Evolutionary conservation across 2,797 vertebrate genomes (phyloP).

Genomic region (Rhodeus uyekii): DNA sequence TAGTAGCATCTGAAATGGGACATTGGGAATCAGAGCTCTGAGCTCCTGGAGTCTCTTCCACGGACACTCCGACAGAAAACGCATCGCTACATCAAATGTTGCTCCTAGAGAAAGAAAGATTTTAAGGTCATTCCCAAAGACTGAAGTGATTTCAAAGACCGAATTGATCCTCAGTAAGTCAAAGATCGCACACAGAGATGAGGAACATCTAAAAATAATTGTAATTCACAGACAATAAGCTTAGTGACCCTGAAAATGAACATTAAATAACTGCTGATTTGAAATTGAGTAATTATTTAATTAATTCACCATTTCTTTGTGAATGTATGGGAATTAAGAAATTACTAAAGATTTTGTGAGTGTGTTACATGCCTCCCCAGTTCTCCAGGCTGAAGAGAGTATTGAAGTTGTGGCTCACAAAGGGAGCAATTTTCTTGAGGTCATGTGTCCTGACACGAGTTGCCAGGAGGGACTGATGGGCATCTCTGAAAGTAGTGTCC

Average conservation of each 20-base stretch:
- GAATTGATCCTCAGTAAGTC: slow-evolving; percentile 7
- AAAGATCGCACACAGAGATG: background rate
- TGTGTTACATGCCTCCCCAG: slow-evolving; percentile 86
- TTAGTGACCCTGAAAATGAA: background rate
- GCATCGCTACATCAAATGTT: slow-evolving; percentile 94
- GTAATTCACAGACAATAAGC: background rate
- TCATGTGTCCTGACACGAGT: slow-evolving; percentile 92
- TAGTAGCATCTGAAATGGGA: slow-evolving; percentile 96
- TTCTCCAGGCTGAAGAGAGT: slow-evolving; percentile 92
- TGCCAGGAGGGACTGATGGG: slow-evolving; percentile 92
- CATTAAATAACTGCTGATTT: background rate
- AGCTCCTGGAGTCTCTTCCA: slow-evolving; percentile 93
- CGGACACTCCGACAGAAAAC: slow-evolving; percentile 93
- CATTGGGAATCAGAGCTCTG: slow-evolving; percentile 88
- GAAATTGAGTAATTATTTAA: background rate
- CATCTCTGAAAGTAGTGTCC: slow-evolving; percentile 96
- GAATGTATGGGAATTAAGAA: background rate
- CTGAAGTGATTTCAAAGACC: slow-evolving; percentile 4
- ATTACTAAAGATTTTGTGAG: background rate
- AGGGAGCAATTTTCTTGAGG: slow-evolving; percentile 89
- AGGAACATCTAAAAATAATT: background rate
- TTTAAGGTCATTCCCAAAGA: slow-evolving; percentile 19
- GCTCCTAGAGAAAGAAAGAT: slow-evolving; percentile 75
- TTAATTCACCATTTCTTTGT: background rate
- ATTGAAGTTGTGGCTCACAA: slow-evolving; percentile 87